phyloP scores from a whole-genome alignment of 2,888 invertebrate species.

The Tyria jacobaeae region DNA sequence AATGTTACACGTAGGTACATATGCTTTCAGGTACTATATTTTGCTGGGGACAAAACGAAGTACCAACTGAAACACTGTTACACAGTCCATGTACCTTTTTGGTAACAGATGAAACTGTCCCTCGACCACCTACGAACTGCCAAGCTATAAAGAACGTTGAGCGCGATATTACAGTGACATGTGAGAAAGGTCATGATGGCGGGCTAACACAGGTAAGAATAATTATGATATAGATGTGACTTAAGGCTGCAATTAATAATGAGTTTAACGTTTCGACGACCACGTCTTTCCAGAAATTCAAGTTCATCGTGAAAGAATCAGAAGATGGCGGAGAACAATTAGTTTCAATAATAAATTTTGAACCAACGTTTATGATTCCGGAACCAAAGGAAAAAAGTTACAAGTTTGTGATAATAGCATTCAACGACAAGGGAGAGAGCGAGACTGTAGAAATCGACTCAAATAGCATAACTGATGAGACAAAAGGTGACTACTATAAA shows the following conservation, averaged over 20 bases:
- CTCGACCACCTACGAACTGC: slow-evolving; percentile 71
- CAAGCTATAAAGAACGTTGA: slow-evolving; percentile 57
- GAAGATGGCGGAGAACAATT: slow-evolving; percentile 52
- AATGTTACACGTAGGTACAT: neutral
- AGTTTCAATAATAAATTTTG: slow-evolving; percentile 72
- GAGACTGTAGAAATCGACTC: slow-evolving; percentile 68
- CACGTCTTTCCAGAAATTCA: slow-evolving; percentile 74
- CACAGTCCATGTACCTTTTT: slow-evolving; percentile 70
- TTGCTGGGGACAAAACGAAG: slow-evolving; percentile 78
- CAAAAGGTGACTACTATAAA: slow-evolving; percentile 51
- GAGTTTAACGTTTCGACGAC: neutral
- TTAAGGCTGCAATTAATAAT: neutral
- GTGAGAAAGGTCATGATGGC: slow-evolving; percentile 75
- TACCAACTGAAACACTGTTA: slow-evolving; percentile 55
- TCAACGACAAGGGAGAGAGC: slow-evolving; percentile 80
- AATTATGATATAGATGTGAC: no score
- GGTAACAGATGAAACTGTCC: slow-evolving; percentile 75
- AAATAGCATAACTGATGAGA: slow-evolving; percentile 64
- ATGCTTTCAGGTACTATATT: slow-evolving; percentile 62
- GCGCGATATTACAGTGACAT: slow-evolving; percentile 67
- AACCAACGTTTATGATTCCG: slow-evolving; percentile 74
- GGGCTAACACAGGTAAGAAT: slow-evolving; percentile 72
- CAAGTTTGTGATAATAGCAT: slow-evolving; percentile 71
- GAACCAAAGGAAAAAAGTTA: slow-evolving; percentile 70
- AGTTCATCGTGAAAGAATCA: slow-evolving; percentile 64